A percentile compares a stretch with the other conserved stretches of the same genome.
Conservation (phyloP, 2,888 invertebrate species). For the Dasypogon diadema region DNA sequence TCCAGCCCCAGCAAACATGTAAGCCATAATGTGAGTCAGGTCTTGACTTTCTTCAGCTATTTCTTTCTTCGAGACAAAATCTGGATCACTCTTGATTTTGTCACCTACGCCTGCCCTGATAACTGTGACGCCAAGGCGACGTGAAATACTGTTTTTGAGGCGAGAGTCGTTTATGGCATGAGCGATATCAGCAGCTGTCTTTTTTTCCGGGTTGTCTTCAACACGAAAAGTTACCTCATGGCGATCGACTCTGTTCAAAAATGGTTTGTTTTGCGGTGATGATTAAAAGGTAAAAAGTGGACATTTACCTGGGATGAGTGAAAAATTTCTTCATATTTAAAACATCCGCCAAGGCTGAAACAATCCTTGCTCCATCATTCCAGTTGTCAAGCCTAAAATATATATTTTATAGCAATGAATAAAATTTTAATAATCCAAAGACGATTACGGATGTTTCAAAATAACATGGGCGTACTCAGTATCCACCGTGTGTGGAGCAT, state of each 20-base stretch:
- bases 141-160: conserved; percentile 76
- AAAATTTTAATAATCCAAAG: neutral
- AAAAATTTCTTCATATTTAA: conserved; percentile 70
- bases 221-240: conserved; percentile 75
- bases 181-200: conserved; percentile 68
- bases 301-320: conserved; percentile 54
- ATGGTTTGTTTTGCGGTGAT: too few species aligned
- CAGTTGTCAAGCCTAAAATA: conserved; percentile 73
- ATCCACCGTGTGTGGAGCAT: conserved; percentile 76
- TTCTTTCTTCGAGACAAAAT: conserved; percentile 65
- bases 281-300: neutral
- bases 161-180: conserved; percentile 67
- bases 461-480: conserved; percentile 83
- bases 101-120: conserved; percentile 83
- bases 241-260: conserved; percentile 76
- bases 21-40: conserved; percentile 69
- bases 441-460: conserved; percentile 78
- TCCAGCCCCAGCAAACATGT: conserved; percentile 70
- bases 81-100: conserved; percentile 72
- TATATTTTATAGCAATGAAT: too few species aligned
- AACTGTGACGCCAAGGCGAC: conserved; percentile 77
- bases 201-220: conserved; percentile 68
- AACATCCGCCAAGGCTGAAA: conserved; percentile 77
- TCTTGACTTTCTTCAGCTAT: conserved; percentile 67
- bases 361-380: conserved; percentile 80